phyloP scores from a whole-genome alignment of 2,797 vertebrate genomes.

The Epinephelus awoara region DNA sequence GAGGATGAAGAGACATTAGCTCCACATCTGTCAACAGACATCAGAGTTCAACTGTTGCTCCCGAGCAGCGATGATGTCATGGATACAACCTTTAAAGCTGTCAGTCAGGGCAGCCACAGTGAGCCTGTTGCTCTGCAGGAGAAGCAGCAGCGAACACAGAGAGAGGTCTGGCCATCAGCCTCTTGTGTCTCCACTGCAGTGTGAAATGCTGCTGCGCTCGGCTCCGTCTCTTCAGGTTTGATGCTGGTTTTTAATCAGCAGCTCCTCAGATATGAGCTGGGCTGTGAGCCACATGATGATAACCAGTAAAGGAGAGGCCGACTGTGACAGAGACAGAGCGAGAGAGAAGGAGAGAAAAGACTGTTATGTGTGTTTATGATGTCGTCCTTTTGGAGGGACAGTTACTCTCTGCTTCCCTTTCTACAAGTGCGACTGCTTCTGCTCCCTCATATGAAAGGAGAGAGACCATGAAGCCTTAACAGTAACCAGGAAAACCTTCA shows the following conservation, averaged over 20 bases:
- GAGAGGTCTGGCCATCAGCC: slow-evolving; percentile 8
- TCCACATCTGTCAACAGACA: not conserved
- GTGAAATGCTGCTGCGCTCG: slow-evolving; percentile 26
- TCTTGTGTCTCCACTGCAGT: slow-evolving; percentile 8
- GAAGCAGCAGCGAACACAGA: slow-evolving; percentile 13
- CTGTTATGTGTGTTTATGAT: no score
- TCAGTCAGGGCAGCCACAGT: not conserved
- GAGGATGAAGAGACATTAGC: not conserved
- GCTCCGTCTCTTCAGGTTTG: slow-evolving; percentile 34
- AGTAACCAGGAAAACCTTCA: no score
- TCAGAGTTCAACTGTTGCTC: not conserved
- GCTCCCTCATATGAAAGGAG: no score
- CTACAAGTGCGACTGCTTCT: no score
- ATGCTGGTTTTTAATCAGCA: slow-evolving; percentile 42
- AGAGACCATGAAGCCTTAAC: no score
- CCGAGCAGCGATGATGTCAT: slow-evolving; percentile 5
- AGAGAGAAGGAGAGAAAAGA: no score
- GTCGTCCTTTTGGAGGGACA: no score
- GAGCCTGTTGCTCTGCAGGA: slow-evolving; percentile 4
- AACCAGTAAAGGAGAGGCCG: not conserved
- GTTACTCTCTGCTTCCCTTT: no score
- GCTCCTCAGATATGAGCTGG: slow-evolving; percentile 32
- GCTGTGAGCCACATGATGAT: slow-evolving; percentile 15
- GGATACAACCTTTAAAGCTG: not conserved
- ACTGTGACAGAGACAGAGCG: not conserved